A percentile compares a stretch with the other conserved stretches of the same genome.
These are phyloP conservation scores for Proterorhinus semilunaris DNA, from an alignment of 2,113 vertebrate species.

Conservation along the genomic window DNA sequence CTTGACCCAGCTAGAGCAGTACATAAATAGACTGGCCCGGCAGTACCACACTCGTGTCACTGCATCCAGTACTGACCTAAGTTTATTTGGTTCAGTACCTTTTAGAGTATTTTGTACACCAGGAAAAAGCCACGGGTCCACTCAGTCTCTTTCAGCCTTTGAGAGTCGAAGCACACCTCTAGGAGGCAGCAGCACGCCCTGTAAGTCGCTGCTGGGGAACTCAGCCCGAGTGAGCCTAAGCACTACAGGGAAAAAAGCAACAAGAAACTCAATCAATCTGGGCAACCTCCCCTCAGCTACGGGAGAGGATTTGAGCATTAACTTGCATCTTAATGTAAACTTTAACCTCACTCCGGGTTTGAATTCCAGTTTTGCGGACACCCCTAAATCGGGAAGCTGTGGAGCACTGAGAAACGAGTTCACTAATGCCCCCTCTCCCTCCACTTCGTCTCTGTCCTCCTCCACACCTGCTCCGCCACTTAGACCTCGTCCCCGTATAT, in stretches of 20 bases:
- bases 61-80: slow-evolving; percentile 44
- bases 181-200: slow-evolving; percentile 63
- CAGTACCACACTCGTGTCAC: slow-evolving; percentile 66
- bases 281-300: slow-evolving; percentile 80
- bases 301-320: slow-evolving; percentile 77
- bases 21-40: slow-evolving; percentile 75
- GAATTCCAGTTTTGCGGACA: slow-evolving; percentile 60
- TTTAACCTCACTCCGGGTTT: slow-evolving; percentile 72
- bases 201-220: slow-evolving; percentile 75
- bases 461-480: slow-evolving; percentile 68
- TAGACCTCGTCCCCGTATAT: slow-evolving; percentile 78
- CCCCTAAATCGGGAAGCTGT: slow-evolving; percentile 56
- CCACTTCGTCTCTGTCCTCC: slow-evolving; percentile 60
- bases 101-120: slow-evolving; percentile 49
- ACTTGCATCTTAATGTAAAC: slow-evolving; percentile 77
- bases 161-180: slow-evolving; percentile 63
- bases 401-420: slow-evolving; percentile 58
- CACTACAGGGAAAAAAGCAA: slow-evolving; percentile 68
- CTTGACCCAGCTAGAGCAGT: slow-evolving; percentile 76
- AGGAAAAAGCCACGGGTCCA: slow-evolving; percentile 68
- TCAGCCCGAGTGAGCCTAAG: slow-evolving; percentile 71
- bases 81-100: slow-evolving; percentile 10
- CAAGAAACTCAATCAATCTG: slow-evolving; percentile 79
- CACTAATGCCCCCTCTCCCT: slow-evolving; percentile 54
- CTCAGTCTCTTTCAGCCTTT: slow-evolving; percentile 73